Base-by-base conservation (phyloP, 2,888 invertebrate genomes). In the Helobdella robusta region DNA sequence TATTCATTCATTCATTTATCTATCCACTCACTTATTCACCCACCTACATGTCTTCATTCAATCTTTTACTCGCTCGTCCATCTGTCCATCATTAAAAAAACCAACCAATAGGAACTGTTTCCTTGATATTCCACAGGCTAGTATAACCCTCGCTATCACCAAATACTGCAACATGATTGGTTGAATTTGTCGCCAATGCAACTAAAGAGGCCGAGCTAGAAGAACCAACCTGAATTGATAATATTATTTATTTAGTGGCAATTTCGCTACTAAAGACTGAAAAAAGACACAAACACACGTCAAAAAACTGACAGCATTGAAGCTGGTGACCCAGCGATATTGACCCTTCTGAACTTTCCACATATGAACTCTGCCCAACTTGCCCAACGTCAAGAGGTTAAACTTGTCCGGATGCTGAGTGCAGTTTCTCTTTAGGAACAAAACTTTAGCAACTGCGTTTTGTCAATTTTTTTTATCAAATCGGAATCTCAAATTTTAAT, bases 301-400 rank as follows among this genome's bases (percentile, higher is more conserved):
- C n/a, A n/a, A 1, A 46, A 34, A n/a, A 56, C 56, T 18, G 11
- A 36, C 35, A 61, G 20, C 11, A 67, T 75, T 71, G 70, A 79
- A 78, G 70, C 74, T 78, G 50, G 73, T 70, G 67, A 79, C 79
- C 70, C 77, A 74, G 5, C 36, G 32, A 23, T 32, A 34, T 20
- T 78, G 78, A 8, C 79, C 79, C 60, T 78, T 74, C 69, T 75
- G 79, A 32, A 79, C 75, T 65, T 77, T 78, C 80, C 80, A 80
- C 66, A 80, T 75, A 68, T 77, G 74, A 40, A 75, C 75, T 20
- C 74, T 68, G 18, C 74, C 74, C n/a, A 69, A 60, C 2, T 78
- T 78, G 35, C 79, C 79, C 64, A 76, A 77, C 23, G 78, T 72
- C 4, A 80, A 72, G 15, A 80, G 73, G 8, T 76, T n/a, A n/a